A percentile compares a stretch with the other conserved stretches of the same genome.
Evolutionary conservation across 2,888 invertebrate species (phyloP).

Genomic region (Acrobasis consociella): DNA sequence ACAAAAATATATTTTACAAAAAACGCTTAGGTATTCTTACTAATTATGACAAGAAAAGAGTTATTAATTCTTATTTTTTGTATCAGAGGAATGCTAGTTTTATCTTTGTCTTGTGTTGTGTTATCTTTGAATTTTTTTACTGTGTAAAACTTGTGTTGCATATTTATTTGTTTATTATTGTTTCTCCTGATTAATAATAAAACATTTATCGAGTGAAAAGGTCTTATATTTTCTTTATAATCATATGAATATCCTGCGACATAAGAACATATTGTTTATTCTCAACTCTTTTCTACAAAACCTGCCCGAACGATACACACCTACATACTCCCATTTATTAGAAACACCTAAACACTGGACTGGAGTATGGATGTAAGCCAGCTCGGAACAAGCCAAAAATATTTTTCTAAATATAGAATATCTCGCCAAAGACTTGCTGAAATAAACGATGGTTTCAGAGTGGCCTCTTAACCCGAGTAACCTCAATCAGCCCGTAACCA

Average conservation of each 20-base stretch:
- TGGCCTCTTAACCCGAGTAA: conserved; percentile 34
- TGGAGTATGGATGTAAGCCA: conserved; percentile 39
- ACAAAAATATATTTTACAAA: no score
- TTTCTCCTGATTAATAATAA: no score
- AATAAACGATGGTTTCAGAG: conserved; percentile 32
- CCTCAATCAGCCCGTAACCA: background rate
- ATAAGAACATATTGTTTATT: background rate
- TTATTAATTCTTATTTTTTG: no score
- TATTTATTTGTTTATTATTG: no score
- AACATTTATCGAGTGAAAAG: no score
- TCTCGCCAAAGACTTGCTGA: conserved; percentile 36
- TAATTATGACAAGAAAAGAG: no score
- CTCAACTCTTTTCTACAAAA: background rate
- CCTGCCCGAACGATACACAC: conserved; percentile 5
- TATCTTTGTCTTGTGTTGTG: no score
- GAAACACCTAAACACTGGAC: conserved; percentile 18
- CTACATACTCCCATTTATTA: conserved; percentile 16
- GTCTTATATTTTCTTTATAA: no score
- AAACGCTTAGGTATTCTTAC: no score
- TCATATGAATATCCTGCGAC: background rate
- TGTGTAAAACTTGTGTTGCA: no score
- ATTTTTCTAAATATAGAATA: conserved; percentile 34
- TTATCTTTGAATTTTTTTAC: no score
- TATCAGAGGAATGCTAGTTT: no score
- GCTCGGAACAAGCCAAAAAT: conserved; percentile 41